Base-by-base conservation (phyloP, 2,888 invertebrate species). In the Alloscopus bannaensis region DNA sequence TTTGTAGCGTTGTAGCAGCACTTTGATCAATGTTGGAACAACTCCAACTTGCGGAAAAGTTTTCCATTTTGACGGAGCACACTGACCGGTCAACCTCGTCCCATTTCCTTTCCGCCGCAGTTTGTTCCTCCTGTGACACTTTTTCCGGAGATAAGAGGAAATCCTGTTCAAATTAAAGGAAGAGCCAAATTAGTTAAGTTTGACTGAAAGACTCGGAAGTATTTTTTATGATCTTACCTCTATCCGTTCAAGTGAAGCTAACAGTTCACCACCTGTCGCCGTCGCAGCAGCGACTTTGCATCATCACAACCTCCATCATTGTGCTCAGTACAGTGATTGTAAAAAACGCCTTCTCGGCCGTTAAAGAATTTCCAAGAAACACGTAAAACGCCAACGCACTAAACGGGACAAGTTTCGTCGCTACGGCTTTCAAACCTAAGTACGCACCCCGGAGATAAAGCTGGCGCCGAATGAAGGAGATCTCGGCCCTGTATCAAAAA, bases 251-350 rank as follows among this genome's bases (percentile, higher is more conserved):
- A 94, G 91, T 4, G 95, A 94, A 66, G 96, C 94, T 26, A 91
- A 88, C 0, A 93, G 93, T 89, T 96, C 96, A 0, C 94, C 94
- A 55, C 93, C 93, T 2, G 94, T 92, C 84, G 96, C 93, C 59
- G 94, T 94, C 86, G 94, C 93, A 0, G 97, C n/a, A n/a, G 97
- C 86, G 97, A 94, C 88, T 94, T 94, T 20, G 95, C 93, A 50
- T n/a, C n/a, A 93, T 93, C 92, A 97, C 94, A 20, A 94, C 93
- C 86, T 94, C 93, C 36, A 95, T 91, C 77, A 97, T 89, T 69
- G 95, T 93, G 87, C 95, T 95, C 89, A 95, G 97, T 88, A 96
- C 94, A 8, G 96, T 94, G 20, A 95, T 93, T 62, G 96, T 91
- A 80, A 96, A 94, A 88, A 96, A 97, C 88, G 93, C 94, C 87